phyloP scores from a whole-genome alignment of 2,113 vertebrate genomes.

The Melanerpes formicivorus region DNA sequence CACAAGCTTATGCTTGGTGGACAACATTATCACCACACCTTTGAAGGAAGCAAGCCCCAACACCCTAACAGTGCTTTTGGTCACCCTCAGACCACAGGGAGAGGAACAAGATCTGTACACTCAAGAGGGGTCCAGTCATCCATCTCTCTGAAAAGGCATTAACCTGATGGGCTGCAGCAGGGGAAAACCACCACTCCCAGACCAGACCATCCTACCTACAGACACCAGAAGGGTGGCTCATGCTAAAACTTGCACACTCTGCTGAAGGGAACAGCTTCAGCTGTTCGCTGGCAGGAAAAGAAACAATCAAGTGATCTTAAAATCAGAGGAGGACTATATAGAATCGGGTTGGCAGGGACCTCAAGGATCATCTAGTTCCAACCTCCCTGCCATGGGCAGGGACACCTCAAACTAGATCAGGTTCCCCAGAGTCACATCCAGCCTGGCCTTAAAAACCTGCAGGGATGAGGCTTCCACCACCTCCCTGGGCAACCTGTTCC shows the following conservation, averaged over 20 bases:
- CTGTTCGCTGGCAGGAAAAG: not conserved
- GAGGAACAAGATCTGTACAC: not conserved
- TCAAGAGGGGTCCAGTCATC: not conserved
- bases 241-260: not conserved
- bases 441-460: too few species aligned
- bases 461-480: too few species aligned
- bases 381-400: not conserved
- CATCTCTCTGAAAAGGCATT: rapidly evolving
- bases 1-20: not conserved
- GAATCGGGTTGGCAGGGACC: too few species aligned
- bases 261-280: not conserved
- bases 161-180: not conserved
- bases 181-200: not conserved
- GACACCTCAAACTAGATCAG: not conserved
- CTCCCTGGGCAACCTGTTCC: too few species aligned
- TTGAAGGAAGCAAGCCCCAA: not conserved
- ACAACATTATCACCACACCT: not conserved
- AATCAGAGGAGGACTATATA: not conserved
- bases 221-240: not conserved
- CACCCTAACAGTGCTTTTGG: not conserved
- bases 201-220: not conserved
- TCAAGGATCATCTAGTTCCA: too few species aligned
- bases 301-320: not conserved
- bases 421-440: too few species aligned
- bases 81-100: not conserved